A percentile compares a stretch with the other conserved stretches of the same genome.
Conservation (phyloP, 2,888 invertebrate genomes). For the Arctia plantaginis region DNA sequence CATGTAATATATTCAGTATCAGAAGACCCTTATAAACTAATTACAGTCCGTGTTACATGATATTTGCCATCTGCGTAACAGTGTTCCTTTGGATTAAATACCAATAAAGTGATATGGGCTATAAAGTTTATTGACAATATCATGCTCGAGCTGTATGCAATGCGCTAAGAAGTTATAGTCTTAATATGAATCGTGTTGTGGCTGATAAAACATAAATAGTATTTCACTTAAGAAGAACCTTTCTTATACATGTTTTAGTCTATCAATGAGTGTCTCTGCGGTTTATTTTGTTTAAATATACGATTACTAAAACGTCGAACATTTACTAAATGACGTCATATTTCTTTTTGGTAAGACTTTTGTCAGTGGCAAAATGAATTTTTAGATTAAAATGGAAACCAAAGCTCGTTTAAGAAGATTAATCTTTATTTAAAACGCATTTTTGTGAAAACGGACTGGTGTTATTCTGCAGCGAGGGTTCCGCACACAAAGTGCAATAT, state of each 20-base stretch:
- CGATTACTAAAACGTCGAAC: neutral
- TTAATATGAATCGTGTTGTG: neutral
- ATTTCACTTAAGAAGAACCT: neutral
- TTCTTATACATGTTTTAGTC: neutral
- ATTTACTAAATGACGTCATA: neutral
- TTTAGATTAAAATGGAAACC: neutral
- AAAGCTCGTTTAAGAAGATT: neutral
- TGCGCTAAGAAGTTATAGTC: neutral
- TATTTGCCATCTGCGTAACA: constrained; percentile 43
- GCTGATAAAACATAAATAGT: neutral
- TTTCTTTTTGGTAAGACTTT: neutral
- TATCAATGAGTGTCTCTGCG: neutral
- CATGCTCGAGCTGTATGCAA: constrained; percentile 52
- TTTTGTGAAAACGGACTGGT: neutral
- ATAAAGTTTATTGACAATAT: constrained; percentile 69
- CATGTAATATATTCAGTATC: constrained; percentile 22
- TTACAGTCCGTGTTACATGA: constrained; percentile 54
- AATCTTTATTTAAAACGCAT: neutral
- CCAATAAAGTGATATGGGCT: constrained; percentile 58
- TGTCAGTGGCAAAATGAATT: neutral
- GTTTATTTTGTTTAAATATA: neutral
- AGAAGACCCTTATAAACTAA: constrained; percentile 43
- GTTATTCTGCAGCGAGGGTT: neutral
- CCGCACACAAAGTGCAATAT: neutral
- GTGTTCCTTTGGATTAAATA: constrained; percentile 58